A percentile compares a stretch with the other conserved stretches of the same genome.
These are phyloP conservation scores for Pongo abelii DNA, from an alignment of 2,113 vertebrate genomes.

Conservation along the genomic window DNA sequence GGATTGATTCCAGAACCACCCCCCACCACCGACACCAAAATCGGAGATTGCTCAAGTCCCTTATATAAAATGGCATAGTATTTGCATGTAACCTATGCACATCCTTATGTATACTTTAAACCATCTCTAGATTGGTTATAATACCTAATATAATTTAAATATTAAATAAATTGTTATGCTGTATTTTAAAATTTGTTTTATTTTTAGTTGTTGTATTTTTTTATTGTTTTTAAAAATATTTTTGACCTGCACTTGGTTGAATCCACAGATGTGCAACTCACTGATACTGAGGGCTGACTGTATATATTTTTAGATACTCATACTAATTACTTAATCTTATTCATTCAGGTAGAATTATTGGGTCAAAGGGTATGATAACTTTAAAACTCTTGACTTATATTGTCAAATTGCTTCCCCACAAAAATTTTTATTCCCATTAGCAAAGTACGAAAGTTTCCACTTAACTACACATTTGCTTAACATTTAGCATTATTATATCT, in stretches of 20 bases:
- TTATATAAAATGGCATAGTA: neutral
- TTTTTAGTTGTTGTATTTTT: neutral
- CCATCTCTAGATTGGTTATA: neutral
- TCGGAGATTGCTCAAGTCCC: neutral
- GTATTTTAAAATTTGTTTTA: neutral
- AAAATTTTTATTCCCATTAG: neutral
- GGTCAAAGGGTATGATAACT: neutral
- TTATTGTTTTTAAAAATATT: neutral
- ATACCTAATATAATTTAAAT: neutral
- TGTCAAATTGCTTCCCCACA: neutral
- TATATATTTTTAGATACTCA: neutral
- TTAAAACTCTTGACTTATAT: constrained; percentile 3
- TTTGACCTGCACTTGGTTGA: neutral
- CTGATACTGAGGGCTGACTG: neutral
- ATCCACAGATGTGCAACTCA: neutral
- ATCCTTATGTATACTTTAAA: neutral
- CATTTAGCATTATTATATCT: neutral
- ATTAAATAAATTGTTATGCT: neutral
- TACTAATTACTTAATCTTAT: neutral
- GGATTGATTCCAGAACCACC: neutral
- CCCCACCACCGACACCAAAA: neutral
- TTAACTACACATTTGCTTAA: neutral
- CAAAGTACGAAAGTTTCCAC: neutral
- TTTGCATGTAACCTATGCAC: neutral
- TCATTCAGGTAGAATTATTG: neutral